Conservation (phyloP, 2,113 vertebrate species). For the Balaeniceps rex region DNA sequence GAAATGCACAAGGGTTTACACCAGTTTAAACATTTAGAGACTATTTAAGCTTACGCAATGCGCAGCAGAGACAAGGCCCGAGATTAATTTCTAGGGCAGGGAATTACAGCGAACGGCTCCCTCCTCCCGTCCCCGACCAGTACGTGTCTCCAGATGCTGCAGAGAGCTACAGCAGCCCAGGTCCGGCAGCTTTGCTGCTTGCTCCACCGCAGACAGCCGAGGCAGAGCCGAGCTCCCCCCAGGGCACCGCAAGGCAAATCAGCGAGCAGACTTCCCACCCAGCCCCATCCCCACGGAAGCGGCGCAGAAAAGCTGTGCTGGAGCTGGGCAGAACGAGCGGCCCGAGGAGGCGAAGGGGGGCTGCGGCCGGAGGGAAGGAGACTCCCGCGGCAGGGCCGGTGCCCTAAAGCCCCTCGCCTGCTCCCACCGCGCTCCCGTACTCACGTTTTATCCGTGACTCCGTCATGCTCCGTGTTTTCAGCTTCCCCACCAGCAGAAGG, state of each 20-base stretch:
- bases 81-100: neutral
- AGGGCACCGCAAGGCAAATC: neutral
- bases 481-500: neutral
- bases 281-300: neutral
- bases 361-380: neutral
- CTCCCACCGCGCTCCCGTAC: neutral
- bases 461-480: neutral
- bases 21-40: neutral
- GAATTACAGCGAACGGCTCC: neutral
- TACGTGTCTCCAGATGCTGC: neutral
- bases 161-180: neutral
- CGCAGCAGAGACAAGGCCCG: neutral
- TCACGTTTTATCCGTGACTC: neutral
- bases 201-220: neutral
- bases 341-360: neutral
- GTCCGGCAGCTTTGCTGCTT: neutral
- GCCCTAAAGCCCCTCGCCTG: neutral
- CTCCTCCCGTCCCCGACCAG: neutral
- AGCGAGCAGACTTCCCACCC: neutral
- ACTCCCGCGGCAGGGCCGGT: neutral
- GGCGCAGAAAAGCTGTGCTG: neutral
- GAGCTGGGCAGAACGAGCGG: neutral
- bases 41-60: neutral
- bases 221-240: neutral
- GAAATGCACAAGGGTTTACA: neutral